Base-by-base conservation (phyloP, 2,797 vertebrate species). In the Bucorvus abyssinicus region DNA sequence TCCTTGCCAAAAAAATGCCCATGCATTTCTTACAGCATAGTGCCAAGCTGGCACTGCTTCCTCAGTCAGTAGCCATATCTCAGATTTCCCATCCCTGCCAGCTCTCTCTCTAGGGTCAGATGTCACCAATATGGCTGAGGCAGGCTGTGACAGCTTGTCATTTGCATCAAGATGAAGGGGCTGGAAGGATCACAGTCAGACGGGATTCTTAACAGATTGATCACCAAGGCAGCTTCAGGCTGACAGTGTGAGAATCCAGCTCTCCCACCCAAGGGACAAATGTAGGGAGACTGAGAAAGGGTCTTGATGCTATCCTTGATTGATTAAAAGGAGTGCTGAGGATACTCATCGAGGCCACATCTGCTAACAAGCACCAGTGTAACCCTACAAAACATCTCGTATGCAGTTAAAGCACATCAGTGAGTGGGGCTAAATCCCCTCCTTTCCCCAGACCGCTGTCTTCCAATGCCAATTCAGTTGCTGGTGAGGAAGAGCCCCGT, bases 141-240 rank as follows among this genome's bases (percentile, higher is more conserved):
- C 52, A 96, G 60, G 27, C 73, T 82, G 57, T 89, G 67, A 82
- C 70, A 90, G 56, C 45, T 93, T 96, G 68, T 94, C 91, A 93
- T 82, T 94, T 71, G 85, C 45, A 40, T 65, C 57, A 77, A 88
- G 69, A 79, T 47, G 67, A 92, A 93, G 90, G 52, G 82, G 45
- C 40, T 56, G 27, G 42, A 90, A 93, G 83, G 49, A 86, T 93
- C 60, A 59, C 24, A 82, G 38, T 75, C 84, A 94, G 81, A 93
- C 55, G 77, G 60, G 36, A 71, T 76, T 89, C 70, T 92, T 77
- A 80, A 84, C 85, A 95, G 82, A 94, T 92, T 84, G 49, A 75
- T 92, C 82, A 93, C 47, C 61, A 61, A 87, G 76, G 27, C 50
- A 53, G 49, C 50, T 77, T 82, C 76, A 74, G 40, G 26, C 30